Evolutionary conservation across 2,797 vertebrate species (phyloP), one percentile per base, ranked within the genome.

Genomic region (Tangara arthus): DNA sequence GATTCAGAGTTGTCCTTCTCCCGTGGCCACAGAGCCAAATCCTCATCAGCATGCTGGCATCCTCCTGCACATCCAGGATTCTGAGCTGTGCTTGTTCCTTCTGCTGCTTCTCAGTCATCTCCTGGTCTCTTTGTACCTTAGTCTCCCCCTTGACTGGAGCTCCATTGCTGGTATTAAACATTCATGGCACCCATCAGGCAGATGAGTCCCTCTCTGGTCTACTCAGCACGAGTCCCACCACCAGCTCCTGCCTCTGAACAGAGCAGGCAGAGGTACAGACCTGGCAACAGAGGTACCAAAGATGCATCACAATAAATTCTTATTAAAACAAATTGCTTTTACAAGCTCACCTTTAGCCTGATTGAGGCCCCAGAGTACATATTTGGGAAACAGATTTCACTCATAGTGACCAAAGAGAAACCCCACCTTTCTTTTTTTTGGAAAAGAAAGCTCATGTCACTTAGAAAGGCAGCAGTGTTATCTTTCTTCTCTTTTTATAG

Each of bases 401-500:
- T 77, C 24, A 27, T 34, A 71, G n/a, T 61, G 57, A 50, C 46
- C 32, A 18, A 85, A 60, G 52, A 39, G 11, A 79, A 84, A 73
- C 22, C 21, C 12, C 53, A 41, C 32, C 4, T 80, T 73, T 72
- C 39, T 15, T 5, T 32, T 39, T 76, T 49, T 32, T 2, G 5
- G 10, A 28, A 56, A 52, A 72, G 44, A 46, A 28, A 37, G 12
- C 61, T 89, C n/a, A 46, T 75, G 52, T 57, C 34, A 92, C 26
- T 17, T 47, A 49, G 34, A 60, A 30, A 56, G 42, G 39, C 46
- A 70, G 47, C 57, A 80, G 34, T 56, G 53, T 89, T 89, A 65
- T 34, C 60, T 69, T 44, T 47, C 56, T 82, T 91, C 56, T 87
- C 79, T 88, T 94, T 94, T 93, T 81, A 83, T 79, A 96, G 49